Base-by-base conservation (phyloP, 2,113 vertebrate species). In the Saguinus midas region DNA sequence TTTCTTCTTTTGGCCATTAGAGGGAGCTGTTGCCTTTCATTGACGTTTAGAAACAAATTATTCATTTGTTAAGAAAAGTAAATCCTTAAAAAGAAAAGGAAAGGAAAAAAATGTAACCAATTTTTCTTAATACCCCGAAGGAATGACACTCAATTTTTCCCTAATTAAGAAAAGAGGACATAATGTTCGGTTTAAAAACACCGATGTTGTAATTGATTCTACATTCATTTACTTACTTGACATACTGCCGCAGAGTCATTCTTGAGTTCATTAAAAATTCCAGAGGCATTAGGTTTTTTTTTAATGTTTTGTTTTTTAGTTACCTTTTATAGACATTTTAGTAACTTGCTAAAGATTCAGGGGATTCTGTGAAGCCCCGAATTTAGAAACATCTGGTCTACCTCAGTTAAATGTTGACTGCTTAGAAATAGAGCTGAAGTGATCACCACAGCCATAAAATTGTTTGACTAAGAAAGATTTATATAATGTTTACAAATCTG, bases 391-490 rank as follows among this genome's bases (percentile, higher is more conserved):
- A 97, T 98, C 93, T 52, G 97, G 97, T 98, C 98, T 98, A 98
- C 98, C 98, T 99, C 98, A 98, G 97, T 95, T 94, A 97, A 87
- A 73, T 95, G 94, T 98, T 97, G 94, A 82, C 96, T 97, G 97
- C 97, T 97, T 97, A 95, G 95, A 97, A 97, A 89, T 50, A 96
- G 90, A 96, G 91, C 93, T 95, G 89, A 96, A 86, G 91, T 90
- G 96, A 96, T 97, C 91, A 20, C 6, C 29, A 97, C 96, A 98
- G 98, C 97, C 97, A 97, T 97, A 95, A 89, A 80, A 84, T 90
- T 83, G 76, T 85, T 90, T 96, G 95, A 94, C 66, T 94, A 75
- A 94, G 97, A 96, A 95, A 95, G 90, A 91, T 97, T 96, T 97
- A 90, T 94, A 94, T 75, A 96, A 94, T 98, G 98, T 98, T 98